Base-by-base conservation (phyloP, 1,140 invertebrate genomes). In the Sitobion miscanthi region DNA sequence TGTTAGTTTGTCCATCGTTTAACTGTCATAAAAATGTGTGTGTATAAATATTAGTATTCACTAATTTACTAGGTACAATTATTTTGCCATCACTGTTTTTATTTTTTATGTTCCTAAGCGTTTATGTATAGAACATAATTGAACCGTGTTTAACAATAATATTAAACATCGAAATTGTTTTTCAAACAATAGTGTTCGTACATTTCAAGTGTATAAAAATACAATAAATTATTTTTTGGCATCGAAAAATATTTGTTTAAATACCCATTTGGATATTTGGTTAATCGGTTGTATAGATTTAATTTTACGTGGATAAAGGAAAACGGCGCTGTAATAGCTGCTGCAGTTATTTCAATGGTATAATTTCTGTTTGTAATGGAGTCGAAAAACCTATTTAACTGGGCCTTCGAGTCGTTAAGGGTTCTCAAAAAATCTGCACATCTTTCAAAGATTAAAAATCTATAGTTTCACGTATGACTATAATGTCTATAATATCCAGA, bases 341-440 rank as follows among this genome's bases (percentile, higher is more conserved):
- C 14, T 77, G 30, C 14, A 77, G n/a, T 77, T 35, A 77, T 77
- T 77, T n/a, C n/a, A 77, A 77, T n/a, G 62, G 62, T 77, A 20
- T 77, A 77, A n/a, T 77, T 77, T 77, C 14, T 77, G 62, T 77
- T n/a, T n/a, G n/a, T 77, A 77, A 77, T 77, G 62, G n/a, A 77
- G 30, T 77, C 23, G 14, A 17, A 35, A 77, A n/a, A n/a, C 4
- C 62, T n/a, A 77, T n/a, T n/a, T 6, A 0, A n/a, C 30, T 5
- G 30, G 14, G 14, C 14, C 9, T 69, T n/a, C 5, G 30, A 77
- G 14, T 77, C 62, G 62, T 77, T 77, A 77, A n/a, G n/a, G 30
- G 30, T 77, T 77, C 62, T 77, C 14, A 77, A 77, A 69, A n/a
- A 77, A 77, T 77, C 5, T 1, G 6, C 11, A 20, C n/a, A n/a